A percentile compares a stretch with the other conserved stretches of the same genome.
Evolutionary conservation across 2,888 invertebrate species (phyloP).

Genomic region (Teleiodes luculella): DNA sequence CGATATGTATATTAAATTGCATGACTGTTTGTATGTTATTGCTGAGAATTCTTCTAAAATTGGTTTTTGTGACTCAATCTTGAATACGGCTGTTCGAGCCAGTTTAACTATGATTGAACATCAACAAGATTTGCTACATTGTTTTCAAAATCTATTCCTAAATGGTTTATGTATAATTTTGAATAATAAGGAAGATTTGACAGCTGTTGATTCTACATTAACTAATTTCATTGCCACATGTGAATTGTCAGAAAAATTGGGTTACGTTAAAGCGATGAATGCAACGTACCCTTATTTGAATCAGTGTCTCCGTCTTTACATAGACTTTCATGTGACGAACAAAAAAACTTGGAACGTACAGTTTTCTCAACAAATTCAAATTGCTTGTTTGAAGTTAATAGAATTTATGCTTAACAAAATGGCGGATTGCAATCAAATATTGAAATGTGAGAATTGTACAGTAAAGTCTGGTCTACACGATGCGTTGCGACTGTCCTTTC

Average conservation of each 20-base stretch:
- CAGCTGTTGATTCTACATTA: slow-evolving; percentile 40
- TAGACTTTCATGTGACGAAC: slow-evolving; percentile 41
- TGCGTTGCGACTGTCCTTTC: slow-evolving; percentile 49
- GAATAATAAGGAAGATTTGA: slow-evolving; percentile 29
- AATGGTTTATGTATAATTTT: slow-evolving; percentile 51
- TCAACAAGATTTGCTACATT: slow-evolving; percentile 45
- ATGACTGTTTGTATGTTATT: slow-evolving; percentile 53
- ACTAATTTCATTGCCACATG: slow-evolving; percentile 42
- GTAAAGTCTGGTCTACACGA: slow-evolving; percentile 56
- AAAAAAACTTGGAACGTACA: slow-evolving; percentile 22
- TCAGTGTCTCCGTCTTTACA: slow-evolving; percentile 51
- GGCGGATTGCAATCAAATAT: slow-evolving; percentile 39
- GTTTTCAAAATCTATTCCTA: slow-evolving; percentile 52
- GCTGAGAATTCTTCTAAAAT: slow-evolving; percentile 49
- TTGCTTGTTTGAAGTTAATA: slow-evolving; percentile 45
- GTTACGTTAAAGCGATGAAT: slow-evolving; percentile 38
- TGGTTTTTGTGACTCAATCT: slow-evolving; percentile 36
- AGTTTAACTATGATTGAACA: slow-evolving; percentile 44
- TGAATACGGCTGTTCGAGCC: slow-evolving; percentile 35
- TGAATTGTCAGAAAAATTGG: slow-evolving; percentile 46
- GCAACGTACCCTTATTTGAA: slow-evolving; percentile 52
- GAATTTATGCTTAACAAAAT: slow-evolving; percentile 41
- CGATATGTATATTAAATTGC: slow-evolving; percentile 52
- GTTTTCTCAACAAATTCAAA: slow-evolving; percentile 36
- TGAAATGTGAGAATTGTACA: slow-evolving; percentile 60